A percentile compares a stretch with the other conserved stretches of the same genome.
phyloP scores from a whole-genome alignment of 2,797 vertebrate genomes.

The Lindbergichthys nudifrons region DNA sequence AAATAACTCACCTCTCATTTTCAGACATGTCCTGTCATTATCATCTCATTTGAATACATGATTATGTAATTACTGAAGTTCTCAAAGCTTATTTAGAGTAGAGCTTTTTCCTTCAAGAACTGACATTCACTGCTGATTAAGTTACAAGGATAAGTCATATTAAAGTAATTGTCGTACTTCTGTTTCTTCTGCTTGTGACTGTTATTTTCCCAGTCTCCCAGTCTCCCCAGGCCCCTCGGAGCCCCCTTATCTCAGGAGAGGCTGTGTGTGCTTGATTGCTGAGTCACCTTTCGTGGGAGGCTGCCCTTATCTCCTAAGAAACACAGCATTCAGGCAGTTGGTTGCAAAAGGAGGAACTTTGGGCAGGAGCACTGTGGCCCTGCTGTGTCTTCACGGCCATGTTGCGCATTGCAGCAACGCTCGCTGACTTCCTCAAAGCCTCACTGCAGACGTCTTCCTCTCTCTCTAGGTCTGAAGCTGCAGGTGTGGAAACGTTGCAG shows the following conservation, averaged over 20 bases:
- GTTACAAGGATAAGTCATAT: not conserved
- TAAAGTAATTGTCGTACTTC: not conserved
- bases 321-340: conserved; percentile 84
- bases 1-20: conserved; percentile 69
- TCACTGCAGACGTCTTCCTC: not conserved
- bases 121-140: not conserved
- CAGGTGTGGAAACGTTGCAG: conserved; percentile 3
- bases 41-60: conserved; percentile 60
- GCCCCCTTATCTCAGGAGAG: conserved; percentile 80
- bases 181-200: conserved; percentile 31
- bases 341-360: conserved; percentile 82
- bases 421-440: conserved; percentile 67
- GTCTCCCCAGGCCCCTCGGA: conserved; percentile 58
- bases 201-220: conserved; percentile 72
- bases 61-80: conserved; percentile 28
- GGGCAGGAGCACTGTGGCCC: conserved; percentile 67
- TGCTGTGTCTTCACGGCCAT: conserved; percentile 64
- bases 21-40: conserved; percentile 65
- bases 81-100: not conserved
- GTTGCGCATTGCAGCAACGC: conserved; percentile 67
- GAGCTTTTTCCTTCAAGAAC: not conserved
- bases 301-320: conserved; percentile 82
- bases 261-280: conserved; percentile 77
- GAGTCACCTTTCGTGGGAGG: conserved; percentile 85
- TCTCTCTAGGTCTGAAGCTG: conserved; percentile 1